Conservation (phyloP, 2,113 vertebrate genomes). For the Eidolon helvum region DNA sequence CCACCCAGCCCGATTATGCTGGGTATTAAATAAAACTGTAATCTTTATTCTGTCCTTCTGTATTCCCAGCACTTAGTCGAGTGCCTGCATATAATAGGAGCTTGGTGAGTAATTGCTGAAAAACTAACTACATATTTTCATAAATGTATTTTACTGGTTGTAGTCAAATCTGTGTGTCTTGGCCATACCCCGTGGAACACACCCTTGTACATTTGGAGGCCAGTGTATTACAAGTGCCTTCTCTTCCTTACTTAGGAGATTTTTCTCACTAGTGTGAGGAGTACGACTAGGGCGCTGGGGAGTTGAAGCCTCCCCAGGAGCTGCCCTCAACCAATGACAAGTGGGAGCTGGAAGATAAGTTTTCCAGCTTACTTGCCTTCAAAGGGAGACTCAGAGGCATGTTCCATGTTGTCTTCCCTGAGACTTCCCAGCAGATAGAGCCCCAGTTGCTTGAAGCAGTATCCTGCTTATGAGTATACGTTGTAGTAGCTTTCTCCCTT, state of each 20-base stretch:
- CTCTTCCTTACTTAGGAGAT: neutral
- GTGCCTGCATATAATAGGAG: neutral
- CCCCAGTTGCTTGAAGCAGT: neutral
- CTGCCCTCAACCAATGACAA: neutral
- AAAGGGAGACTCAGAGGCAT: neutral
- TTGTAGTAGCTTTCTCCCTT: neutral
- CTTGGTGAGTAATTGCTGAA: neutral
- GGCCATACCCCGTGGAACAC: neutral
- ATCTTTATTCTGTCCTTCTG: neutral
- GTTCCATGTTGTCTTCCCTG: neutral
- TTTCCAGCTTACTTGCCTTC: neutral
- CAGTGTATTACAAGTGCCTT: neutral
- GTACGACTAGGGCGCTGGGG: neutral
- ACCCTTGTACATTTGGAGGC: neutral
- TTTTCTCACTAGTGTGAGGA: neutral
- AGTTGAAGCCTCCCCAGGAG: neutral
- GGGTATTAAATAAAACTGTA: neutral
- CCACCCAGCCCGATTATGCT: neutral
- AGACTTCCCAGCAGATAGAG: neutral
- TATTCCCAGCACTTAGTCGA: neutral
- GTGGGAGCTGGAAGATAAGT: neutral
- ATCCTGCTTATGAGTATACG: neutral
- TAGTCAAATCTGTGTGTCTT: neutral
- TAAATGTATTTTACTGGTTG: neutral
- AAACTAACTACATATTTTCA: neutral